Conservation (phyloP, 2,888 invertebrate genomes). For the Aporophyla lueneburgensis region DNA sequence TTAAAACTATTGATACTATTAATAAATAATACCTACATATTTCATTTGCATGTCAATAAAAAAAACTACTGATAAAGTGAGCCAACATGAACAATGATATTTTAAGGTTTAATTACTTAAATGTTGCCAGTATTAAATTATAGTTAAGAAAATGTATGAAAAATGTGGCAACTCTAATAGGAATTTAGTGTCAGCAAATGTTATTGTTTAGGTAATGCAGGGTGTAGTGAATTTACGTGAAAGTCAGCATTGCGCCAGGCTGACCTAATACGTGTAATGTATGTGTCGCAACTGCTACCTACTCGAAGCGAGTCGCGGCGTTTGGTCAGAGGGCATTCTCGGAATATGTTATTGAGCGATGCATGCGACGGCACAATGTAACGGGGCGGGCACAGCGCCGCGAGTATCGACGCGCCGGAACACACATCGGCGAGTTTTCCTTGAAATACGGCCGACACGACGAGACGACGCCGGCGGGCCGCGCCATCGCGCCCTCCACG, state of each 20-base stretch:
- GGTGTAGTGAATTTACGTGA: constrained; percentile 74
- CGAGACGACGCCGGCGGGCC: constrained; percentile 77
- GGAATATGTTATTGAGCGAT: constrained; percentile 74
- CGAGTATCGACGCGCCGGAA: constrained; percentile 77
- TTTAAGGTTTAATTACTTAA: constrained; percentile 47
- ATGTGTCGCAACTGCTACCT: constrained; percentile 74
- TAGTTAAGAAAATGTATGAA: constrained; percentile 13
- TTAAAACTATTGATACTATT: constrained; percentile 29
- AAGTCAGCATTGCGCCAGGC: constrained; percentile 79
- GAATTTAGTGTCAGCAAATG: constrained; percentile 67
- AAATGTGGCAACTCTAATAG: constrained; percentile 76
- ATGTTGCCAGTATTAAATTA: constrained; percentile 74
- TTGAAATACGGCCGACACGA: constrained; percentile 83
- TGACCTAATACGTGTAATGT: constrained; percentile 76
- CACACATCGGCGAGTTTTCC: constrained; percentile 84
- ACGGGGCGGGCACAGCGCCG: constrained; percentile 72
- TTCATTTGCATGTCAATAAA: constrained; percentile 23
- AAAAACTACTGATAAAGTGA: constrained; percentile 41
- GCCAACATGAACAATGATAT: constrained; percentile 24
- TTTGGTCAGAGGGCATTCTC: constrained; percentile 74
- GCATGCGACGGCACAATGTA: constrained; percentile 71
- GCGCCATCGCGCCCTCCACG: constrained; percentile 80
- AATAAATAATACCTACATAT: constrained; percentile 10
- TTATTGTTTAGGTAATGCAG: constrained; percentile 69
- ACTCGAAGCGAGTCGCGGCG: constrained; percentile 58